Evolutionary conservation across 1,140 invertebrate species (phyloP).

Genomic region (Tetranychus cinnabarinus): DNA sequence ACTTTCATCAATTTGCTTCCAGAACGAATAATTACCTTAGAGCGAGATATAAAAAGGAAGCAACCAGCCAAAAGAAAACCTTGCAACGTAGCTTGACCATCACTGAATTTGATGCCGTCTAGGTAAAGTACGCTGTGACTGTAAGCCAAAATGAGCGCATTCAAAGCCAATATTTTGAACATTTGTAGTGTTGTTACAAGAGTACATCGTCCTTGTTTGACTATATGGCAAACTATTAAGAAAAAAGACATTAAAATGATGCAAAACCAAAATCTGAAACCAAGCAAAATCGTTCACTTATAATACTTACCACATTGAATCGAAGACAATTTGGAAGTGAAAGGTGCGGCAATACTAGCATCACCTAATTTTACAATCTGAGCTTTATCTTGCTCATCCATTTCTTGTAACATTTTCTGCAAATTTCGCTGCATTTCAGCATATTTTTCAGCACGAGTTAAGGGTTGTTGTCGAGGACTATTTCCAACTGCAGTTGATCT

Average conservation of each 20-base stretch:
- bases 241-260: neutral
- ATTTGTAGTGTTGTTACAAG: slow-evolving; percentile 96
- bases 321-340: slow-evolving; percentile 89
- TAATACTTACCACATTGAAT: slow-evolving; percentile 67
- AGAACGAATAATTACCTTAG: slow-evolving; percentile 41
- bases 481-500: neutral
- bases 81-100: slow-evolving; percentile 74
- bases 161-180: slow-evolving; percentile 99
- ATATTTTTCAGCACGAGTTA: neutral
- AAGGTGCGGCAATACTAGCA: slow-evolving; percentile 95
- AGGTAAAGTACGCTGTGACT: slow-evolving; percentile 94
- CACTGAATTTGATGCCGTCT: slow-evolving; percentile 93
- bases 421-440: slow-evolving; percentile 23
- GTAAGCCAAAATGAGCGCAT: slow-evolving; percentile 90
- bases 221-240: slow-evolving; percentile 78
- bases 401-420: slow-evolving; percentile 55
- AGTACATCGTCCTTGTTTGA: slow-evolving; percentile 96
- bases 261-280: neutral
- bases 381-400: slow-evolving; percentile 70
- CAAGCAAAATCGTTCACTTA: neutral
- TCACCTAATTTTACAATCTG: slow-evolving; percentile 85
- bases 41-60: slow-evolving; percentile 92
- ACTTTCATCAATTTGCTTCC: too few species aligned
- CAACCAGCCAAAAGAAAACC: slow-evolving; percentile 78
- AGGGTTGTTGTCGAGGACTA: neutral